Percentiles rank a stretch among this genome's conserved stretches.
Conservation (phyloP, 2,888 invertebrate species). For the Linnaemya vulpina region DNA sequence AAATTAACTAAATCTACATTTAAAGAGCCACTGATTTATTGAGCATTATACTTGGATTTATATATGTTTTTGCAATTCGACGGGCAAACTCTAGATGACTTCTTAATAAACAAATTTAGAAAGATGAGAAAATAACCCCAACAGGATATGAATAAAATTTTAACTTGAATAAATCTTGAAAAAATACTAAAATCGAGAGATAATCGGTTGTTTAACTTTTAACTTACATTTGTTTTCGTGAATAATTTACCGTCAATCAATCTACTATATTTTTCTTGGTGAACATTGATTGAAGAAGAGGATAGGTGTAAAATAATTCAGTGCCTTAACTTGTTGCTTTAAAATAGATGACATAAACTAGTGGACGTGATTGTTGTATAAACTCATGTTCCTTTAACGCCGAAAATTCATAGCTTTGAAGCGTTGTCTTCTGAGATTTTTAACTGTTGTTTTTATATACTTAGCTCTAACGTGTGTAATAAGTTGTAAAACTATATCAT, state of each 20-base stretch:
- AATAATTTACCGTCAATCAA: conserved; percentile 22
- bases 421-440: conserved; percentile 36
- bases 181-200: conserved; percentile 40
- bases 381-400: conserved; percentile 43
- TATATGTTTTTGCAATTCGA: no score
- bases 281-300: conserved; percentile 6
- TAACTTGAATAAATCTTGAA: conserved; percentile 12
- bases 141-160: no score
- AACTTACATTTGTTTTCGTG: conserved; percentile 58
- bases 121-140: no score
- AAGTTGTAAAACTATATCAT: conserved; percentile 53
- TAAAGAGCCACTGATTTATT: no score
- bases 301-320: neutral
- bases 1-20: no score
- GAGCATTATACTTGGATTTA: no score
- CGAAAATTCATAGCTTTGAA: neutral
- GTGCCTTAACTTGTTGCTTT: conserved; percentile 46
- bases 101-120: no score
- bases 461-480: conserved; percentile 64
- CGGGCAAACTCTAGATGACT: no score
- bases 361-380: conserved; percentile 63
- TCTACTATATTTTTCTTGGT: conserved; percentile 40
- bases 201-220: neutral
- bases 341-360: conserved; percentile 43
- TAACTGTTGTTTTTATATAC: conserved; percentile 42